A percentile compares a stretch with the other conserved stretches of the same genome.
Conservation (phyloP, 92 coral and sea anemone species). For the Parazoanthus atlanticus region DNA sequence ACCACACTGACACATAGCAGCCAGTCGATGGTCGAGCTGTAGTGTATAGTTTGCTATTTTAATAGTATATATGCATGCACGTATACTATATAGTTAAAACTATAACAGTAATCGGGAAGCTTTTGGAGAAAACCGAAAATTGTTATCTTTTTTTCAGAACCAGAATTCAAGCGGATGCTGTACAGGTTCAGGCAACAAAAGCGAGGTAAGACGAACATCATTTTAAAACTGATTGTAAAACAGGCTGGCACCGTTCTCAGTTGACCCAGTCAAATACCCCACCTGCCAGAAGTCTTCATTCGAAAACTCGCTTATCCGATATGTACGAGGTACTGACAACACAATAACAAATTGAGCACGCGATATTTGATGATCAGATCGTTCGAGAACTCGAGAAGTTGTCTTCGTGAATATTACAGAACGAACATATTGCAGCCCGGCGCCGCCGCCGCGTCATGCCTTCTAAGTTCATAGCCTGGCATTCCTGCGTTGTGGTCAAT, state of each 20-base stretch:
- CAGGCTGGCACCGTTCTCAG: too few relatives aligned
- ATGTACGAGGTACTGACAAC: not conserved
- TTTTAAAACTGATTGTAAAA: not conserved
- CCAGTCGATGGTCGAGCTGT: not conserved
- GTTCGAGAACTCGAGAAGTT: not conserved
- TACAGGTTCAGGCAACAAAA: slow-evolving; percentile 20
- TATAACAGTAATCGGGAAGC: not conserved
- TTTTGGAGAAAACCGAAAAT: not conserved
- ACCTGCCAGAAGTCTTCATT: not conserved
- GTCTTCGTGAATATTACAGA: not conserved
- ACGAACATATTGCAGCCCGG: not conserved
- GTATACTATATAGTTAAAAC: not conserved
- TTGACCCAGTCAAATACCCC: not conserved
- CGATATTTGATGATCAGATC: not conserved
- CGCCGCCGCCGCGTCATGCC: not conserved
- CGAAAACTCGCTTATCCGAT: not conserved
- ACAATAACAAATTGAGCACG: not conserved
- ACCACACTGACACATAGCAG: not conserved
- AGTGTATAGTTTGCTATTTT: too few relatives aligned
- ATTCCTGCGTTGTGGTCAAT: not conserved
- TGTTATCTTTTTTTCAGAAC: slow-evolving; percentile 18
- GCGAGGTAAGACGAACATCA: slow-evolving; percentile 18
- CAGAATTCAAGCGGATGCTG: slow-evolving; percentile 42
- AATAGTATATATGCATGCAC: not conserved
- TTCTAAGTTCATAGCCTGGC: not conserved